Percentiles rank a stretch among this genome's conserved stretches.
Evolutionary conservation across 2,888 invertebrate species (phyloP).

Genomic region (Caenorhabditis angaria): DNA sequence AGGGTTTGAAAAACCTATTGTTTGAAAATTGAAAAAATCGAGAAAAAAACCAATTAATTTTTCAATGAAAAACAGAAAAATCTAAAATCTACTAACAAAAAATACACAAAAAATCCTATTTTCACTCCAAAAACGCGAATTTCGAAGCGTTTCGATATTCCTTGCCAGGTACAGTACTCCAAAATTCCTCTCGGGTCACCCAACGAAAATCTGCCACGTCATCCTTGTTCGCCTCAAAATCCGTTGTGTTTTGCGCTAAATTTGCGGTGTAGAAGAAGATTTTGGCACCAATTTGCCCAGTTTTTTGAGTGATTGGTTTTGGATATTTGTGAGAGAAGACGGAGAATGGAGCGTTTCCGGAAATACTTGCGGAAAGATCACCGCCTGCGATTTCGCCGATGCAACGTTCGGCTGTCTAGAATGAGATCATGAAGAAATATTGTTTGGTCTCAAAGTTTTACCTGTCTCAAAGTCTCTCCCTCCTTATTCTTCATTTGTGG

Average conservation of each 20-base stretch:
- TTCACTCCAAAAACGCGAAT: slow-evolving; percentile 49
- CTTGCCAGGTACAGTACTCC: slow-evolving; percentile 42
- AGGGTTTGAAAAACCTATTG: neutral
- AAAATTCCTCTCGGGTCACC: slow-evolving; percentile 58
- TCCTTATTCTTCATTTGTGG: slow-evolving; percentile 58
- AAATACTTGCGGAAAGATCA: slow-evolving; percentile 42
- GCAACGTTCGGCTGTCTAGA: slow-evolving; percentile 65
- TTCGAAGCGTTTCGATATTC: slow-evolving; percentile 42
- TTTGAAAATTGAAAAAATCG: neutral
- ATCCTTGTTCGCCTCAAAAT: slow-evolving; percentile 49
- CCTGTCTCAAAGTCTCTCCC: slow-evolving; percentile 65
- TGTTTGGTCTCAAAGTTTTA: slow-evolving; percentile 19
- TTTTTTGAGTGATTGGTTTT: slow-evolving; percentile 33
- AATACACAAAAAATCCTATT: slow-evolving; percentile 10
- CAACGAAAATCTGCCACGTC: slow-evolving; percentile 58
- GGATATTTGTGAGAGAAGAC: slow-evolving; percentile 57
- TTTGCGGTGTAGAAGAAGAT: slow-evolving; percentile 60
- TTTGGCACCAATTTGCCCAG: slow-evolving; percentile 48
- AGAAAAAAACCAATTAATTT: neutral
- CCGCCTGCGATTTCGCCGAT: slow-evolving; percentile 51
- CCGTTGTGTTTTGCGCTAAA: slow-evolving; percentile 16
- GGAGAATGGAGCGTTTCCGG: slow-evolving; percentile 66
- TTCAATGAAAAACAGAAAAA: slow-evolving; percentile 8
- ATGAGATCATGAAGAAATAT: slow-evolving; percentile 6
- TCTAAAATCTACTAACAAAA: slow-evolving; percentile 6